A percentile compares a stretch with the other conserved stretches of the same genome.
Evolutionary conservation across 2,888 invertebrate genomes (phyloP).

Genomic region (Drosophila nr. perissopoda): DNA sequence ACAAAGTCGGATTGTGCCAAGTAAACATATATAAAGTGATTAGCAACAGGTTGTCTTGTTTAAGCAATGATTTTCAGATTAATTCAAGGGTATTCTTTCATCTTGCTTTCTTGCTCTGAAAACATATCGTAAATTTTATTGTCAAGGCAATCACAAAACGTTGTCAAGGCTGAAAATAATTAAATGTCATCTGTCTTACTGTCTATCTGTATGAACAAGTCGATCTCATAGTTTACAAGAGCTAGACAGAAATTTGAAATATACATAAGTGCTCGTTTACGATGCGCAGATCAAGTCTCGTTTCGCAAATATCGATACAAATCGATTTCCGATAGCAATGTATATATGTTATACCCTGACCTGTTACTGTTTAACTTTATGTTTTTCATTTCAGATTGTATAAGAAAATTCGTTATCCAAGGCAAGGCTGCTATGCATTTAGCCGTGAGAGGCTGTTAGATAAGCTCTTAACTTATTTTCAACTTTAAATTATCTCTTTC

Average conservation of each 20-base stretch:
- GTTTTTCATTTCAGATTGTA: background rate
- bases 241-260: background rate
- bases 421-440: background rate
- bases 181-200: background rate
- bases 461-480: background rate
- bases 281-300: background rate
- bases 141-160: background rate
- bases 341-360: background rate
- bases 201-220: background rate
- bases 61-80: background rate
- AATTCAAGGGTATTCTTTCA: background rate
- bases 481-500: background rate
- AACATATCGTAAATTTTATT: background rate
- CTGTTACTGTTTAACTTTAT: too few species aligned
- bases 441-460: accelerated
- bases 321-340: background rate
- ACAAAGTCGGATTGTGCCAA: background rate
- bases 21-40: background rate
- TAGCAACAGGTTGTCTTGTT: background rate
- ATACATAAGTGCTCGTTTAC: background rate
- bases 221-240: background rate
- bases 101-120: background rate
- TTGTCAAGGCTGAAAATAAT: background rate
- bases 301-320: background rate
- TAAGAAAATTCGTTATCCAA: background rate